Evolutionary conservation across 2,113 vertebrate genomes (phyloP), one percentile per base, ranked within the genome.

Genomic region (Chiloscyllium plagiosum): DNA sequence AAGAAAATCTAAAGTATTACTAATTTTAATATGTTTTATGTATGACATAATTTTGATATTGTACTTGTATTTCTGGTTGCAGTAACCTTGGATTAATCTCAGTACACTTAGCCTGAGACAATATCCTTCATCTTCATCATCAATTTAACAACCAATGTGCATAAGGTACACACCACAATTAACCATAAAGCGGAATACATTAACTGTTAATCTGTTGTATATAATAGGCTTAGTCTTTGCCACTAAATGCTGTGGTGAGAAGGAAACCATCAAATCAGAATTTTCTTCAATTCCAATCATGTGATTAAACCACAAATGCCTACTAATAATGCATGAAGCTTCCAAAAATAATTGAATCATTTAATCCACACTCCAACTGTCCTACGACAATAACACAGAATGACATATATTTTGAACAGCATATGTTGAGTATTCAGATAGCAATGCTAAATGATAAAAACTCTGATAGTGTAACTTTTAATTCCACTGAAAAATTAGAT

Each of bases 61-160:
- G 29, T 52, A 56, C 52, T 90, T 90, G 50, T 85, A 56, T 56
- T 90, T 90, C 52, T 90, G 26, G 87, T 90, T 90, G 61, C 87
- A 61, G 52, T 90, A 52, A 90, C 87, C 87, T 65, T 61, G 52
- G 87, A 90, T 61, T 90, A 90, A 65, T 90, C 61, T 65, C 87
- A 65, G 22, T 29, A 3, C 87, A 61, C 10, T 29, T 52, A n/a
- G 87, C 87, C 47, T 90, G 52, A 90, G 87, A 29, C 87, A 90
- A 33, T 90, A 26, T 90, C 87, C 87, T 61, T 90, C 50, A 65
- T 65, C 52, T 90, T 90, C 61, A 90, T 33, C 52, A 52, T 90
- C 87, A 90, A 61, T 61, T 61, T 90, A 90, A 90, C 52, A 90
- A 90, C 26, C 52, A n/a, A 90, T 26, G 87, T 65, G 33, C 87